Percentiles rank a stretch among this genome's conserved stretches.
Conservation (phyloP, 2,113 vertebrate genomes). For the Gobio gobio region DNA sequence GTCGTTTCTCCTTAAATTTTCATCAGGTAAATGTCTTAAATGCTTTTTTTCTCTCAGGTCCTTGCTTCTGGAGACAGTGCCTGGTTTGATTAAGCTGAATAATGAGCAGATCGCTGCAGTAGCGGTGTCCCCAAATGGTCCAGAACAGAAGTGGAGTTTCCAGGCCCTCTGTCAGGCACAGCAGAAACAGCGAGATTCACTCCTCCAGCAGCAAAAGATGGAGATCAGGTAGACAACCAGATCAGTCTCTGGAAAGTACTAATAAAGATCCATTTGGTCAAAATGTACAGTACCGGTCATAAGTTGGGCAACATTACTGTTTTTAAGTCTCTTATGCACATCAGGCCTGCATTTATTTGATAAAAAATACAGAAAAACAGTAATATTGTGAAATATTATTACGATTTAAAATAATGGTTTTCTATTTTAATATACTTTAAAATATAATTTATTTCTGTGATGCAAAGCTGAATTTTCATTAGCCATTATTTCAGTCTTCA, state of each 20-base stretch:
- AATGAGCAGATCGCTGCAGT: conserved; percentile 67
- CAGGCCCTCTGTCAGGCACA: conserved; percentile 82
- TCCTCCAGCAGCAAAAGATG: conserved; percentile 69
- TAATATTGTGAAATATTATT: too few species aligned
- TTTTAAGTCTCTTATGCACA: too few species aligned
- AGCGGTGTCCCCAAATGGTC: conserved; percentile 57
- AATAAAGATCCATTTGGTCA: neutral
- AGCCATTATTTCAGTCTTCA: too few species aligned
- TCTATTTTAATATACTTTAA: too few species aligned
- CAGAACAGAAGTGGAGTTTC: conserved; percentile 71
- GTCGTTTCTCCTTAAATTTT: conserved; percentile 7
- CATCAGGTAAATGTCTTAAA: conserved; percentile 19
- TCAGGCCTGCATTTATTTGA: too few species aligned
- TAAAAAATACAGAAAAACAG: too few species aligned
- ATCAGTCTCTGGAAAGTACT: neutral
- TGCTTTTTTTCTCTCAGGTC: conserved; percentile 67
- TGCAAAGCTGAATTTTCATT: too few species aligned
- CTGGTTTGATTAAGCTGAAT: conserved; percentile 78
- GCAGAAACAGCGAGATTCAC: conserved; percentile 72
- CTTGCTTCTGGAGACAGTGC: conserved; percentile 74
- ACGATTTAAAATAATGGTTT: too few species aligned
- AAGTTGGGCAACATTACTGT: too few species aligned
- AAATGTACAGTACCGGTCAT: neutral
- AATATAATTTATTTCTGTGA: too few species aligned
- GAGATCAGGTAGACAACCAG: conserved; percentile 72